phyloP scores from a whole-genome alignment of 1,140 invertebrate species.

The Cepaea nemoralis region DNA sequence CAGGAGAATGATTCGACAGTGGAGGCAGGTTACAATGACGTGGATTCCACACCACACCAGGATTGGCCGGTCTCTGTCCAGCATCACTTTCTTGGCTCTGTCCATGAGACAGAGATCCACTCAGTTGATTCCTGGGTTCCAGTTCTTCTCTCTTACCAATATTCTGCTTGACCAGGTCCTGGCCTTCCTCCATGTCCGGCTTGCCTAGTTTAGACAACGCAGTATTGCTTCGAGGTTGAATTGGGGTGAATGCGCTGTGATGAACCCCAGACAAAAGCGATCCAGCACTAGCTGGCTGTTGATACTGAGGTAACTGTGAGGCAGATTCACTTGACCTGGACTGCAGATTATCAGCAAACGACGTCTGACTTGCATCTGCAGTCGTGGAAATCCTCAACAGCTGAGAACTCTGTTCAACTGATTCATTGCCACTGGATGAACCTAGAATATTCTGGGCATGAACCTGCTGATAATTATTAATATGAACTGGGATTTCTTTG shows the following conservation, averaged over 20 bases:
- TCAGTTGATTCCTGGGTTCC: conserved; percentile 12
- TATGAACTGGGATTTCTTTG: conserved; percentile 35
- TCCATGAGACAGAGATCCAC: conserved; percentile 57
- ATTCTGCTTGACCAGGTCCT: background rate
- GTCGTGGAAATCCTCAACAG: background rate
- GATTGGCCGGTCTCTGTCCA: conserved; percentile 37
- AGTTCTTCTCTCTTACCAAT: background rate
- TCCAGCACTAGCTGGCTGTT: conserved; percentile 58
- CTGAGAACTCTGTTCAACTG: conserved; percentile 26
- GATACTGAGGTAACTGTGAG: conserved; percentile 54
- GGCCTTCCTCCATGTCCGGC: conserved; percentile 14
- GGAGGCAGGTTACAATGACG: conserved; percentile 26
- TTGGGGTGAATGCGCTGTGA: conserved; percentile 64
- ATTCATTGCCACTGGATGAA: conserved; percentile 30
- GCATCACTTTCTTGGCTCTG: conserved; percentile 57
- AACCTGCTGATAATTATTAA: background rate
- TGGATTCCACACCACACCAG: conserved; percentile 36
- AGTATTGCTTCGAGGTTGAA: conserved; percentile 62
- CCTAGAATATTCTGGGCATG: conserved; percentile 33
- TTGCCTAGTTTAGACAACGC: conserved; percentile 55
- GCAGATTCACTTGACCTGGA: conserved; percentile 42
- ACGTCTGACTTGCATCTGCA: background rate
- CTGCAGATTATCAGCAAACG: conserved; percentile 21
- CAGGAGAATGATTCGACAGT: conserved; percentile 8
- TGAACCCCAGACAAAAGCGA: conserved; percentile 56